phyloP scores from a whole-genome alignment of 2,113 vertebrate genomes.

The Entomyzon cyanotis region DNA sequence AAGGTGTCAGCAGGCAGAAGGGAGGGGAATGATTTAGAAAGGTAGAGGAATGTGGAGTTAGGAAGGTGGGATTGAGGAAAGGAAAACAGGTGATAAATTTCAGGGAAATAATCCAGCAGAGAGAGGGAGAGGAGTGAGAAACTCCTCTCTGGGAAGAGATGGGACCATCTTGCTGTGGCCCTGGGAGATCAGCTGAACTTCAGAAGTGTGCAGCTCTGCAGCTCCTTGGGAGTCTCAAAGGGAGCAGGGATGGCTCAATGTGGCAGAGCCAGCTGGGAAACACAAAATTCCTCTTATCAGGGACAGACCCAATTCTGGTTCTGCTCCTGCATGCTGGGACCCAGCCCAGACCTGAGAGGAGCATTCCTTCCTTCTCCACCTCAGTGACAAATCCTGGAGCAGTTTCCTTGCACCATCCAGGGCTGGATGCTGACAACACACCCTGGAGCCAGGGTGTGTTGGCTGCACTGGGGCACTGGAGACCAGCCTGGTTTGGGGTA shows the following conservation, averaged over 20 bases:
- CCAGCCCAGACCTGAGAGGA: background rate
- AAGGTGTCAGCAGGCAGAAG: constrained; percentile 28
- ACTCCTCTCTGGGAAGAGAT: background rate
- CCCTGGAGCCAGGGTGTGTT: background rate
- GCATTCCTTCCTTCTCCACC: background rate
- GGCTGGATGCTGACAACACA: background rate
- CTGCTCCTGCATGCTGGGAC: background rate
- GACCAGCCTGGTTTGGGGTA: background rate
- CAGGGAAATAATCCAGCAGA: background rate
- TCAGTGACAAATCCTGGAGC: background rate
- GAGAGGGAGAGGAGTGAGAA: background rate
- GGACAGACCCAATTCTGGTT: background rate
- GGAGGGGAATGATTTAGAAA: constrained; percentile 64
- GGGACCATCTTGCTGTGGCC: background rate
- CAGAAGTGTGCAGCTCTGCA: background rate
- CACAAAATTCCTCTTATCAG: background rate
- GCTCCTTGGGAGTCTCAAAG: accelerated
- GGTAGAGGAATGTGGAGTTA: constrained; percentile 29
- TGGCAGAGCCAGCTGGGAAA: background rate
- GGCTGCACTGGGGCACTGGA: background rate
- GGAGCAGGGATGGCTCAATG: background rate
- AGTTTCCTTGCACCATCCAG: background rate
- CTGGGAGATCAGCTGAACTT: background rate
- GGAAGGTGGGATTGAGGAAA: constrained; percentile 10
- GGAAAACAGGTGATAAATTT: constrained; percentile 47